A percentile compares a stretch with the other conserved stretches of the same genome.
phyloP scores from a whole-genome alignment of 2,888 invertebrate genomes.

The Philopedon plagiatum region DNA sequence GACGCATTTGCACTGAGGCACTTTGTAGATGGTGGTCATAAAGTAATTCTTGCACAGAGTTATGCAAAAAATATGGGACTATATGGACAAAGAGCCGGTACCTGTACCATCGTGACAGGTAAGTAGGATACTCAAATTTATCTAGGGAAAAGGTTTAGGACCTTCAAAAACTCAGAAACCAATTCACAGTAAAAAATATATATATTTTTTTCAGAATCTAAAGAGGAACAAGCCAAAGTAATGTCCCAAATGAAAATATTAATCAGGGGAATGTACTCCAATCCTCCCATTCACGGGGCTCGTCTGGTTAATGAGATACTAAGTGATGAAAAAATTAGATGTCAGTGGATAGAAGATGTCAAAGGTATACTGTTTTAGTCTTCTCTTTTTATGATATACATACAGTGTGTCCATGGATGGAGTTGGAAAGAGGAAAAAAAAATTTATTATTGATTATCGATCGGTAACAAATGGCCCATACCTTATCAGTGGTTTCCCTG shows the following conservation, averaged over 20 bases:
- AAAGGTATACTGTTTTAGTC: slow-evolving; percentile 53
- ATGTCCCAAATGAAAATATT: slow-evolving; percentile 77
- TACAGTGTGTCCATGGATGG: too few species aligned
- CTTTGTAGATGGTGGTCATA: slow-evolving; percentile 74
- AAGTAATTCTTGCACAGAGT: slow-evolving; percentile 73
- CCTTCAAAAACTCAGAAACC: not conserved
- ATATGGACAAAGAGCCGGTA: slow-evolving; percentile 78
- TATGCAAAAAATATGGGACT: slow-evolving; percentile 81
- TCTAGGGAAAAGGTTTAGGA: not conserved
- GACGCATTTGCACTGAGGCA: slow-evolving; percentile 74
- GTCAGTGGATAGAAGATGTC: slow-evolving; percentile 42
- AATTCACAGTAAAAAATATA: not conserved
- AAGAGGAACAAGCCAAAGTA: slow-evolving; percentile 73
- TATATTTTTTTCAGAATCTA: slow-evolving; percentile 55
- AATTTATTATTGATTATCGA: too few species aligned
- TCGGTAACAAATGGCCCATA: too few species aligned
- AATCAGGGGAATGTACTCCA: slow-evolving; percentile 77
- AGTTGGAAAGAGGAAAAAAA: too few species aligned
- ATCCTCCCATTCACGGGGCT: slow-evolving; percentile 78
- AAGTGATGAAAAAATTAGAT: slow-evolving; percentile 69
- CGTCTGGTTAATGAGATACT: slow-evolving; percentile 74
- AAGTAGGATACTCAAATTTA: not conserved
- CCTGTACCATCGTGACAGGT: slow-evolving; percentile 71
- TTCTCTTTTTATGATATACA: too few species aligned
- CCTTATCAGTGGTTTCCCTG: too few species aligned